Conservation (phyloP, 2,888 invertebrate genomes). For the Agrotis puta region DNA sequence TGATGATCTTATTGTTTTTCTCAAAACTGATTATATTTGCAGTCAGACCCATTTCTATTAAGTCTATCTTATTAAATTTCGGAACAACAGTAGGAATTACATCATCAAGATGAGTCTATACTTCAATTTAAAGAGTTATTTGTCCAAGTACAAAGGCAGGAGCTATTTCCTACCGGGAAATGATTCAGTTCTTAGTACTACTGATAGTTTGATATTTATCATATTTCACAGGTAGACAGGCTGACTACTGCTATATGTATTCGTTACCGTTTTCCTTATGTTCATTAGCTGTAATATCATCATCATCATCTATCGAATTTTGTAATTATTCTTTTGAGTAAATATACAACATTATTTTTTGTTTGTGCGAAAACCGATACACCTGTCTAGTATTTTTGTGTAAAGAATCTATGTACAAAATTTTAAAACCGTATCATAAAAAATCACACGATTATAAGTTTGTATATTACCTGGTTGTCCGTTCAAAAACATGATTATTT, state of each 20-base stretch:
- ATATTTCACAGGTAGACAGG: constrained; percentile 59
- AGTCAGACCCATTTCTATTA: constrained; percentile 41
- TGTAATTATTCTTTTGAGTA: too few species aligned
- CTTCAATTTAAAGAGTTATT: constrained; percentile 6
- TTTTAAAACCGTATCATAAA: too few species aligned
- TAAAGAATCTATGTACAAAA: too few species aligned
- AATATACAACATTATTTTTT: too few species aligned
- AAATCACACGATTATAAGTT: too few species aligned
- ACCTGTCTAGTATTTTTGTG: too few species aligned
- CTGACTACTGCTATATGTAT: constrained; percentile 61
- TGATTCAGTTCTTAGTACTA: constrained; percentile 62
- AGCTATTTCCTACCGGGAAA: constrained; percentile 29
- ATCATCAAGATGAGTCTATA: constrained; percentile 39
- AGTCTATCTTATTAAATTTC: constrained; percentile 35
- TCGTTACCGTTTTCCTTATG: constrained; percentile 41
- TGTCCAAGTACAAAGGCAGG: neutral
- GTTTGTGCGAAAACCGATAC: too few species aligned
- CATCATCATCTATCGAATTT: too few species aligned
- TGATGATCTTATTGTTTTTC: constrained; percentile 39
- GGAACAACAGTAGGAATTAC: constrained; percentile 13
- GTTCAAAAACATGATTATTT: too few species aligned
- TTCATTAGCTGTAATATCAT: constrained; percentile 1
- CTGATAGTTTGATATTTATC: constrained; percentile 36
- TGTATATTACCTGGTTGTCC: too few species aligned
- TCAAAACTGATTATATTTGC: constrained; percentile 28